A percentile compares a stretch with the other conserved stretches of the same genome.
Evolutionary conservation across 2,113 vertebrate genomes (phyloP).

Genomic region (Pseudopodoces humilis): DNA sequence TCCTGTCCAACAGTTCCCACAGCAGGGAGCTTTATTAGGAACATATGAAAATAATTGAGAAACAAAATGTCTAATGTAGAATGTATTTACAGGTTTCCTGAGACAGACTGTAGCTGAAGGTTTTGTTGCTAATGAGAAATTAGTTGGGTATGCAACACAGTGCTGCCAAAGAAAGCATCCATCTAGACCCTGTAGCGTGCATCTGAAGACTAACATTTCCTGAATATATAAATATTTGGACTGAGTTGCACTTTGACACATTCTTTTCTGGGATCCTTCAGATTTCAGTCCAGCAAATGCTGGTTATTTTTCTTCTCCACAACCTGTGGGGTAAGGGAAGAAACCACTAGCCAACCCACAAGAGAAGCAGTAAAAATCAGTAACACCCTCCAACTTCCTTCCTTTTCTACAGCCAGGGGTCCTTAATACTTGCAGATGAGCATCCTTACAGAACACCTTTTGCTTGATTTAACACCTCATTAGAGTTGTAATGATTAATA

Average conservation of each 20-base stretch:
- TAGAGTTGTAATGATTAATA: background rate
- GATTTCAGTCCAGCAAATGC: background rate
- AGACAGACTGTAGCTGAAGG: background rate
- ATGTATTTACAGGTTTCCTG: conserved; percentile 31
- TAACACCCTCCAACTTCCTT: background rate
- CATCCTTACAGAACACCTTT: background rate
- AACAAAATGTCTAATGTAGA: conserved; percentile 20
- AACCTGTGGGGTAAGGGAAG: background rate
- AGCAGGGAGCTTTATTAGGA: background rate
- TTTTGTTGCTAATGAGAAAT: conserved; percentile 22
- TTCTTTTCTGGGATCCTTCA: background rate
- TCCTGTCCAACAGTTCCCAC: background rate
- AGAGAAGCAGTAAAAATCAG: background rate
- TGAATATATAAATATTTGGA: background rate
- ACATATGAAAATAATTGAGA: conserved; percentile 3
- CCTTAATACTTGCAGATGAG: background rate
- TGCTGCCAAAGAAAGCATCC: conserved; percentile 26
- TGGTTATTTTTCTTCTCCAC: background rate
- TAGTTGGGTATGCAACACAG: background rate
- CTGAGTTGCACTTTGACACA: background rate
- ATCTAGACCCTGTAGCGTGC: background rate
- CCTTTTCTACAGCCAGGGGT: background rate
- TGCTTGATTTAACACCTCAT: background rate
- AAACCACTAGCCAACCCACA: background rate
- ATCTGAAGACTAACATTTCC: background rate